A percentile compares a stretch with the other conserved stretches of the same genome.
phyloP scores from a whole-genome alignment of 2,113 vertebrate genomes.

The Rana temporaria region DNA sequence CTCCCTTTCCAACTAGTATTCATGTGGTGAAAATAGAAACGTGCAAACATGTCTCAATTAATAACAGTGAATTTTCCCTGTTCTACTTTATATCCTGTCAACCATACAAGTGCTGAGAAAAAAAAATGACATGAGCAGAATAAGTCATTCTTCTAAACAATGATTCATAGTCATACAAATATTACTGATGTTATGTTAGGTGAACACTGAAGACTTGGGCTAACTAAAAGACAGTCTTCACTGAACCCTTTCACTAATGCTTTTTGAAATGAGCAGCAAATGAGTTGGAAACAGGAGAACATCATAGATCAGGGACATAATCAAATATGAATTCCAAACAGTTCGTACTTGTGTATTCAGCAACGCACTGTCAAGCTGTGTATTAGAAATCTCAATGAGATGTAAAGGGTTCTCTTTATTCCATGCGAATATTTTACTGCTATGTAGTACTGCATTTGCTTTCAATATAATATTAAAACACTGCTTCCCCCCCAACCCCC shows the following conservation, averaged over 20 bases:
- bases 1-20: background rate
- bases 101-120: conserved; percentile 1
- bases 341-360: conserved; percentile 53
- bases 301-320: conserved; percentile 57
- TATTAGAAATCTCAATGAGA: conserved; percentile 47
- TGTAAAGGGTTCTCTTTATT: background rate
- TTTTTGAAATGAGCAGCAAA: conserved; percentile 56
- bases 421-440: conserved; percentile 8
- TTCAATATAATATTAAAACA: conserved; percentile 26
- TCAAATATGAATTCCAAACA: conserved; percentile 52
- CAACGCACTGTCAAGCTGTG: conserved; percentile 27
- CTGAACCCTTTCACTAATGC: conserved; percentile 48
- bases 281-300: conserved; percentile 56
- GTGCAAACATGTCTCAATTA: too few species aligned
- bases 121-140: conserved; percentile 15
- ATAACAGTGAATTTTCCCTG: background rate
- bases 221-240: conserved; percentile 51
- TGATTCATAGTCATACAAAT: conserved; percentile 30
- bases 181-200: conserved; percentile 43
- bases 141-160: conserved; percentile 2
- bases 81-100: conserved; percentile 2
- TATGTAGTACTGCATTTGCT: conserved; percentile 34
- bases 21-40: background rate
- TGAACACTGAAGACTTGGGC: conserved; percentile 42
- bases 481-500: too few species aligned